Conservation (phyloP, 2,888 invertebrate genomes). For the Cataglyphis cursor region DNA sequence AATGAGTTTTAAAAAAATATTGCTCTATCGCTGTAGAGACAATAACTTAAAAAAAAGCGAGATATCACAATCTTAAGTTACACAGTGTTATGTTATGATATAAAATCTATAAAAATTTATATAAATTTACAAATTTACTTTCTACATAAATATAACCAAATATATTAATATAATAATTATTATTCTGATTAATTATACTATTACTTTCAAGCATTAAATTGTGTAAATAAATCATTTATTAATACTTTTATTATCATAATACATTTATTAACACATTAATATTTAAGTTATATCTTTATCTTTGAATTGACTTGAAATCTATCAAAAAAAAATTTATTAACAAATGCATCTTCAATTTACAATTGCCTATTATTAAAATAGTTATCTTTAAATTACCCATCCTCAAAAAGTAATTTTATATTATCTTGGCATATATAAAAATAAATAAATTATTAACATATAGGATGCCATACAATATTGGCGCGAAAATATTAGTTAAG, state of each 20-base stretch:
- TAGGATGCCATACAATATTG: background rate
- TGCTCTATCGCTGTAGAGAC: background rate
- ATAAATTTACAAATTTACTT: background rate
- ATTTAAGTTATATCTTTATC: background rate
- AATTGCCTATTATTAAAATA: background rate
- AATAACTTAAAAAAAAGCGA: background rate
- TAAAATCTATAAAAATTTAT: background rate
- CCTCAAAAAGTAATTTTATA: background rate
- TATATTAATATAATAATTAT: background rate
- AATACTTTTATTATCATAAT: background rate
- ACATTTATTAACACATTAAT: background rate
- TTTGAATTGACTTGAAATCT: slow-evolving; percentile 5
- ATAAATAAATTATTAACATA: background rate
- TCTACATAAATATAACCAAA: background rate
- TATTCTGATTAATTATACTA: background rate
- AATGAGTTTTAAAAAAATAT: background rate
- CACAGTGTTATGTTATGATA: background rate
- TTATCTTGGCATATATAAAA: background rate
- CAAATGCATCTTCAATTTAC: background rate
- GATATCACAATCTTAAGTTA: background rate
- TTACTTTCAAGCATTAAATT: background rate
- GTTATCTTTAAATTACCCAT: background rate
- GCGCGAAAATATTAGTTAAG: background rate
- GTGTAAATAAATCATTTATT: background rate
- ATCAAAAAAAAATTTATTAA: background rate